Evolutionary conservation across 2,113 vertebrate genomes (phyloP).

Genomic region (Ramphastos sulfuratus): DNA sequence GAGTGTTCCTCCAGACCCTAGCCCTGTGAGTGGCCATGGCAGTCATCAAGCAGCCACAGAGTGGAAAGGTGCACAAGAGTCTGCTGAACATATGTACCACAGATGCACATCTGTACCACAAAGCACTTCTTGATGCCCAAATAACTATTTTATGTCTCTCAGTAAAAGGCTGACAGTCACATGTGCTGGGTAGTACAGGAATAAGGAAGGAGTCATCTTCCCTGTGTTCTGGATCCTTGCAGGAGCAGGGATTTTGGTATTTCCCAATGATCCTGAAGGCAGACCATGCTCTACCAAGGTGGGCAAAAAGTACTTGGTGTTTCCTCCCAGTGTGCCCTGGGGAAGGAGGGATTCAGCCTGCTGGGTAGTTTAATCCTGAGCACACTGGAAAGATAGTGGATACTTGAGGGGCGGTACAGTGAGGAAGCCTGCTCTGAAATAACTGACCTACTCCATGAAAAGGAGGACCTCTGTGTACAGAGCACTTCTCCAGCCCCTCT

Average conservation of each 20-base stretch:
- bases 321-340: not conserved
- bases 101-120: not conserved
- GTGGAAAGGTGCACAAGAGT: not conserved
- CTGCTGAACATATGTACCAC: not conserved
- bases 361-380: not conserved
- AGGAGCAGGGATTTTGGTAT: not conserved
- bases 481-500: not conserved
- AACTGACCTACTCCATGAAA: fast-evolving
- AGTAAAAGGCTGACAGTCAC: not conserved
- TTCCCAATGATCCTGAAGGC: not conserved
- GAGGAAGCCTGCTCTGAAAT: not conserved
- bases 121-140: not conserved
- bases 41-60: not conserved
- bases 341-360: not conserved
- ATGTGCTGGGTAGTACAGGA: not conserved
- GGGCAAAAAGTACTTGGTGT: not conserved
- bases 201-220: not conserved
- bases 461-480: not conserved
- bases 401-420: not conserved
- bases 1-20: not conserved
- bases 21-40: not conserved
- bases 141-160: not conserved
- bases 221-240: not conserved
- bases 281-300: not conserved
- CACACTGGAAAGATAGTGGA: not conserved